Evolutionary conservation across 2,113 vertebrate species (phyloP).

Genomic region (Nasalis larvatus): DNA sequence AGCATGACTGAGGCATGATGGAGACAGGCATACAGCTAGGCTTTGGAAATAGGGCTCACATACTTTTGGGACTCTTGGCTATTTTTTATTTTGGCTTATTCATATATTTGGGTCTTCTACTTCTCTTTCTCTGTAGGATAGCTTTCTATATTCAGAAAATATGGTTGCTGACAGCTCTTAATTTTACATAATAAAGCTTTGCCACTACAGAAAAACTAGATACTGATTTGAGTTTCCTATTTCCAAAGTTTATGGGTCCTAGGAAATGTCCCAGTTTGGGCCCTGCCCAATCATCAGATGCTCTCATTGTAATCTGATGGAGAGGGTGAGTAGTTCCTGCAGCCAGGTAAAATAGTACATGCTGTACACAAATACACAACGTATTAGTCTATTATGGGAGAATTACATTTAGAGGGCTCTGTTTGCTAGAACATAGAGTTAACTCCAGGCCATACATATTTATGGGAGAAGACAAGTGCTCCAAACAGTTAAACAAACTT

Average conservation of each 20-base stretch:
- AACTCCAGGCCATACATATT: neutral
- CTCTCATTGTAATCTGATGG: neutral
- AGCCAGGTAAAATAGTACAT: neutral
- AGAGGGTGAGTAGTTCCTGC: neutral
- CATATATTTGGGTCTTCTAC: neutral
- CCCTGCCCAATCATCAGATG: neutral
- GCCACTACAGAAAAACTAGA: neutral
- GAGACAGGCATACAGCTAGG: neutral
- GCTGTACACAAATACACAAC: neutral
- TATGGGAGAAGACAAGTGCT: neutral
- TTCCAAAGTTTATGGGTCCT: neutral
- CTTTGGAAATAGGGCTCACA: neutral
- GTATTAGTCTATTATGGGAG: neutral
- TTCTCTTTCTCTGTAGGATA: neutral
- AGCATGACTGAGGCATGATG: neutral
- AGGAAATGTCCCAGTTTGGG: neutral
- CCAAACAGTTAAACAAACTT: neutral
- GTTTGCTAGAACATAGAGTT: neutral
- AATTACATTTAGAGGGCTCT: neutral
- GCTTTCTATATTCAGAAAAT: neutral
- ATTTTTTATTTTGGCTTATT: neutral
- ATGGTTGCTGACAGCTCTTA: neutral
- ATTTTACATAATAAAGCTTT: neutral
- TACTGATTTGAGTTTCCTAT: neutral
- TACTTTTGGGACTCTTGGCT: neutral